Evolutionary conservation across 2,113 vertebrate genomes (phyloP).

Genomic region (Oncorhynchus tshawytscha): DNA sequence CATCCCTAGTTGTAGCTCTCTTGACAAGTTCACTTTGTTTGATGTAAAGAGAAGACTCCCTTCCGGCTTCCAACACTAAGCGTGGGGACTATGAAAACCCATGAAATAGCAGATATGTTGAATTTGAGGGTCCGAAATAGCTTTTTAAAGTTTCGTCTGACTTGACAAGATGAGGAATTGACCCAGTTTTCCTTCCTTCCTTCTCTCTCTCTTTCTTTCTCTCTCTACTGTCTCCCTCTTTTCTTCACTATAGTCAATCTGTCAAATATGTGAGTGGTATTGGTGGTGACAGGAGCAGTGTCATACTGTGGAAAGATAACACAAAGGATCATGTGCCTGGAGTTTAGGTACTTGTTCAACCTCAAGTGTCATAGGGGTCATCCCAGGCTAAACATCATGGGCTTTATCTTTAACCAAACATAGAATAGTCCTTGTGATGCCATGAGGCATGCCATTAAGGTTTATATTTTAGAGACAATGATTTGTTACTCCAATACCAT

Average conservation of each 20-base stretch:
- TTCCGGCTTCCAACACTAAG: not conserved
- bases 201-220: conserved; percentile 21
- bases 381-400: too few species aligned
- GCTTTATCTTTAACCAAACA: too few species aligned
- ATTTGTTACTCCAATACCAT: not conserved
- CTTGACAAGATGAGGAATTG: conserved; percentile 56
- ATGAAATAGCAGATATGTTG: conserved; percentile 43
- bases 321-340: not conserved
- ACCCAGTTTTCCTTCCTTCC: conserved; percentile 43
- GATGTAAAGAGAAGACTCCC: too few species aligned
- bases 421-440: too few species aligned
- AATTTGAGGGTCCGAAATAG: conserved; percentile 42
- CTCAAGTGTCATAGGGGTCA: too few species aligned
- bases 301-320: not conserved
- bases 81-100: not conserved
- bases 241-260: conserved; percentile 48
- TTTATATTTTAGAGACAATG: too few species aligned
- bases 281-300: not conserved
- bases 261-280: conserved; percentile 41
- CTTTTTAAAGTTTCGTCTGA: conserved; percentile 43
- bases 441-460: too few species aligned
- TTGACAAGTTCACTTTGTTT: too few species aligned
- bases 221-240: not conserved
- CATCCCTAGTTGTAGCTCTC: too few species aligned
- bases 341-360: too few species aligned